A percentile compares a stretch with the other conserved stretches of the same genome.
phyloP scores from a whole-genome alignment of 2,797 vertebrate genomes.

The Corythornis leucogaster region DNA sequence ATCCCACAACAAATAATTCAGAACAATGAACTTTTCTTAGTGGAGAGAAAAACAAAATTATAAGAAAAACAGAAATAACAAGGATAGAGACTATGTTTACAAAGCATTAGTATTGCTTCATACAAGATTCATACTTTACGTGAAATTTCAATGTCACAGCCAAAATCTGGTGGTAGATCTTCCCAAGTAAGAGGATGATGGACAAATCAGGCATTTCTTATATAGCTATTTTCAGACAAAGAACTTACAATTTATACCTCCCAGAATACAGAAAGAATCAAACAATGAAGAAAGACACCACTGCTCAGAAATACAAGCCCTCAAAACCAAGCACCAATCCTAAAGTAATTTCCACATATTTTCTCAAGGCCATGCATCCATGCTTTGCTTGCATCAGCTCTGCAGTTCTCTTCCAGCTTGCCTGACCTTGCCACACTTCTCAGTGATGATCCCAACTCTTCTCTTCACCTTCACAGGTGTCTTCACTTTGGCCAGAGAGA shows the following conservation, averaged over 20 bases:
- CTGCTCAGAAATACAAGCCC: background rate
- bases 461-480: background rate
- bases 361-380: background rate
- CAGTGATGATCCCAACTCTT: background rate
- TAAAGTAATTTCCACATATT: background rate
- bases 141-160: background rate
- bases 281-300: background rate
- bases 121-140: background rate
- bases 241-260: rapidly evolving
- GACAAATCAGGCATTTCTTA: background rate
- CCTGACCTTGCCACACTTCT: background rate
- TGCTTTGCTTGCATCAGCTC: background rate
- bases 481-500: background rate
- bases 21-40: background rate
- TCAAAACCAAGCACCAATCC: background rate
- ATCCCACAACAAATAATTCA: background rate
- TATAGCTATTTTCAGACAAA: background rate
- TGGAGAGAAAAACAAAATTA: background rate
- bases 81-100: background rate
- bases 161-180: background rate
- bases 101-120: background rate
- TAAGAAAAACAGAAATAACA: background rate
- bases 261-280: rapidly evolving
- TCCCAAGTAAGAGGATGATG: rapidly evolving
- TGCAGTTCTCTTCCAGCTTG: background rate